Evolutionary conservation across 2,888 invertebrate species (phyloP).

Genomic region (Anticlea derivata): DNA sequence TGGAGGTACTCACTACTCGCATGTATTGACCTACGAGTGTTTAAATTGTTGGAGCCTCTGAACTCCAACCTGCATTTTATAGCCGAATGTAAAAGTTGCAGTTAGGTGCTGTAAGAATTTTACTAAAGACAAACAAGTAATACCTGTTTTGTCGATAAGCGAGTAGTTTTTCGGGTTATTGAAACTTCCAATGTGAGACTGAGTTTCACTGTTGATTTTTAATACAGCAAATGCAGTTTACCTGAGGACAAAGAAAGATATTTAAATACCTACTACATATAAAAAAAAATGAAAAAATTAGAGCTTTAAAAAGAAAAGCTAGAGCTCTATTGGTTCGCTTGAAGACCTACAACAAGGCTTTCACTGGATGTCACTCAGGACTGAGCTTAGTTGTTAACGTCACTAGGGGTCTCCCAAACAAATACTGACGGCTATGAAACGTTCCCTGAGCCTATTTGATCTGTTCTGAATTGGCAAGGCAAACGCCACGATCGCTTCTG

Average conservation of each 20-base stretch:
- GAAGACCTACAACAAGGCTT: too few relatives aligned
- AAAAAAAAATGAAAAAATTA: too few relatives aligned
- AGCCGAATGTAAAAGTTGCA: neutral
- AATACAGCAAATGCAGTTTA: neutral
- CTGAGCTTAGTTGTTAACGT: too few relatives aligned
- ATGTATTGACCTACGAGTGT: constrained; percentile 4
- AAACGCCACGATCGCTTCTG: too few relatives aligned
- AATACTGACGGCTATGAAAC: too few relatives aligned
- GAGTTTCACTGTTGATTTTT: constrained; percentile 1
- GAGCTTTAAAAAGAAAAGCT: too few relatives aligned
- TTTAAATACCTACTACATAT: too few relatives aligned
- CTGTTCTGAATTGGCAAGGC: too few relatives aligned
- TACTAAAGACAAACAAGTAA: neutral
- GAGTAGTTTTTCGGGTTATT: constrained; percentile 10
- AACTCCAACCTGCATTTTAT: neutral
- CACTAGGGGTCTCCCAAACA: too few relatives aligned
- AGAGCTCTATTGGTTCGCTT: too few relatives aligned
- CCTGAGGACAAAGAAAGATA: constrained; percentile 2
- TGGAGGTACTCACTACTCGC: neutral
- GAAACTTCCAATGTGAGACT: constrained; percentile 5
- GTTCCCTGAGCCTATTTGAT: too few relatives aligned
- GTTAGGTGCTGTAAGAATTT: neutral
- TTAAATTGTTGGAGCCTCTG: constrained; percentile 1
- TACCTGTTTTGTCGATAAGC: constrained; percentile 13
- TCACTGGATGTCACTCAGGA: too few relatives aligned